Conservation (phyloP, 1,140 invertebrate species). For the Stratiolaelaps scimitus region DNA sequence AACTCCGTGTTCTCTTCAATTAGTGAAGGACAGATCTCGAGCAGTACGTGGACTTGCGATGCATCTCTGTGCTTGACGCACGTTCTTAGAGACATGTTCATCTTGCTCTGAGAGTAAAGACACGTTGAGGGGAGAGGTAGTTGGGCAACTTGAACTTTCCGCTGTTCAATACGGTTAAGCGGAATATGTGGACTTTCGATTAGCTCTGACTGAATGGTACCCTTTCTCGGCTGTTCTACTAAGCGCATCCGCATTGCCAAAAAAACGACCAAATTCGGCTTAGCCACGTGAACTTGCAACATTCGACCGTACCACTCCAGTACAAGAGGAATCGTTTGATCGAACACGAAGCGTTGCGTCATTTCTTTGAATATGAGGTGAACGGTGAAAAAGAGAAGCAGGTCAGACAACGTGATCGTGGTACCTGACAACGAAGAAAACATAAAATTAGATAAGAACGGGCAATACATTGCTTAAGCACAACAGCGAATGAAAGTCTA, state of each 20-base stretch:
- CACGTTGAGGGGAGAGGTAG: slow-evolving; percentile 45
- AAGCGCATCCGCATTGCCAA: background rate
- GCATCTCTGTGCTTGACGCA: background rate
- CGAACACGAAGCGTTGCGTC: slow-evolving; percentile 38
- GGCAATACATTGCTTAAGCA: too few species aligned
- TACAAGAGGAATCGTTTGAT: slow-evolving; percentile 51
- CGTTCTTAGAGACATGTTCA: slow-evolving; percentile 16
- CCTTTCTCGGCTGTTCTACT: slow-evolving; percentile 33
- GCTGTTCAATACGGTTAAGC: background rate
- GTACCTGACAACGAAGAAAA: slow-evolving; percentile 53
- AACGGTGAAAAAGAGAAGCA: slow-evolving; percentile 61
- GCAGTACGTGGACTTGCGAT: background rate
- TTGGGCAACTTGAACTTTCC: background rate
- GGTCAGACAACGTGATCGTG: slow-evolving; percentile 65
- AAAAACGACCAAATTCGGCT: slow-evolving; percentile 28
- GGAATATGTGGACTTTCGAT: slow-evolving; percentile 11
- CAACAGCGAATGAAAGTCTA: too few species aligned
- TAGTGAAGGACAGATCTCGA: background rate
- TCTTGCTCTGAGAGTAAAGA: slow-evolving; percentile 15
- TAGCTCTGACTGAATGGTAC: slow-evolving; percentile 21
- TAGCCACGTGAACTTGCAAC: slow-evolving; percentile 40
- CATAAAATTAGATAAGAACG: too few species aligned
- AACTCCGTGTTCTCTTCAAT: background rate
- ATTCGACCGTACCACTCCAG: slow-evolving; percentile 51
- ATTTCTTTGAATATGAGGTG: slow-evolving; percentile 50